Percentiles rank a stretch among this genome's conserved stretches.
Evolutionary conservation across 2,113 vertebrate genomes (phyloP).

Genomic region (Neolamprologus variostigma): DNA sequence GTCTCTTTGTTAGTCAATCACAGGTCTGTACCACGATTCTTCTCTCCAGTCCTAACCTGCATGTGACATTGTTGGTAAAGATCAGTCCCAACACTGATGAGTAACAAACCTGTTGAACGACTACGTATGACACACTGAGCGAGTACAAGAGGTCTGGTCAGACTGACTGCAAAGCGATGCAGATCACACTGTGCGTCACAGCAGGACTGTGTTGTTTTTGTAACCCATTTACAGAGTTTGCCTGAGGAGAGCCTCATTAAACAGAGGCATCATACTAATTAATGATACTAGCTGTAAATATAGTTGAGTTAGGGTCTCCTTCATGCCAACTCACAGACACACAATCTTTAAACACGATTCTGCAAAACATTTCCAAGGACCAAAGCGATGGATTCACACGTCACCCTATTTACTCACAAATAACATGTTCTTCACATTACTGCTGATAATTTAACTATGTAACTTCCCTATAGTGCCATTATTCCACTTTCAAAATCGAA

Average conservation of each 20-base stretch:
- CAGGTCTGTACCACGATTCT: background rate
- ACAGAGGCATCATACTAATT: background rate
- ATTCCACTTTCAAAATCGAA: background rate
- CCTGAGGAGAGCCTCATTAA: background rate
- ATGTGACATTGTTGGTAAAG: background rate
- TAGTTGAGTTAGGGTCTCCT: background rate
- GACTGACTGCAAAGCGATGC: background rate
- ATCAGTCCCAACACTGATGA: background rate
- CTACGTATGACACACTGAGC: background rate
- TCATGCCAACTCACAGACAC: background rate
- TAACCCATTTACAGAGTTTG: slow-evolving; percentile 13
- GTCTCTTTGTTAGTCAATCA: background rate
- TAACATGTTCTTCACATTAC: background rate
- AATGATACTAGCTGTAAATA: background rate
- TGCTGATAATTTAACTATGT: background rate
- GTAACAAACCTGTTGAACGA: background rate
- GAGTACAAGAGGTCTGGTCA: background rate
- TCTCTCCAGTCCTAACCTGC: background rate
- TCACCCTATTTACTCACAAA: background rate
- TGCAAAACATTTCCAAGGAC: background rate
- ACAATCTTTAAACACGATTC: background rate
- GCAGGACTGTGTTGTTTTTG: background rate
- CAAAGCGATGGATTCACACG: background rate
- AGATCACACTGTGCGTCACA: background rate
- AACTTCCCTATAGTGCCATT: background rate